Base-by-base conservation (phyloP, 2,797 vertebrate genomes). In the Falco berigora region DNA sequence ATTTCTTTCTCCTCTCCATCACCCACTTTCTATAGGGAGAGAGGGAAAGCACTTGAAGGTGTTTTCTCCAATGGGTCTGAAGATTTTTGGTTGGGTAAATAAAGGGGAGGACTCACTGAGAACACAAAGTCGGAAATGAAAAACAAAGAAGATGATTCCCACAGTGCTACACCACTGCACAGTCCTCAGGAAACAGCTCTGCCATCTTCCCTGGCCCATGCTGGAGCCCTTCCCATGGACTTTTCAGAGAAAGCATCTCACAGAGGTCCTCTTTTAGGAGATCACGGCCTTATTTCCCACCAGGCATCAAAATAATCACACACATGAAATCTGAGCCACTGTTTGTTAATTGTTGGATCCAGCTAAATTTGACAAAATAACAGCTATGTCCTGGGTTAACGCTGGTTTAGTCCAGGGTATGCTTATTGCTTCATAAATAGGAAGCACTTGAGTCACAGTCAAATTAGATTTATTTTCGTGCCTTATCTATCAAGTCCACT, bases 391-490 rank as follows among this genome's bases (percentile, higher is more conserved):
- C 86, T 92, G 78, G 90, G 74, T 92, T 96, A 95, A 91, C 2
- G 6, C 88, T 95, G 50, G 77, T 89, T 97, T 92, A 92, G 79
- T 64, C 68, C 84, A 59, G 71, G 4, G 12, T 88, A 87, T 0
- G 0, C 27, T 83, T 87, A 94, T 92, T 90, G 75, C 77, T 92
- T 92, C 90, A 86, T 88, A 94, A 96, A 93, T 90, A 95, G 93
- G 96, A 96, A 95, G 66, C 62, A 58, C 84, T 96, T 55, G 8
- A 87, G 71, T 97, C 96, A 92, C 80, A 95, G 92, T 88, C 58
- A 92, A 94, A 94, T 96, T 74, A 90, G 82, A 94, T 87, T 91
- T 94, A 49, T 94, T 90, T 96, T 92, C 56, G 36, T 94, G 77
- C 47, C 42, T 91, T 95, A 95, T 94, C 93, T 96, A 69, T 88